These are phyloP conservation scores for Phoenicopterus ruber DNA, from an alignment of 2,113 vertebrate species.

Conservation along the genomic window DNA sequence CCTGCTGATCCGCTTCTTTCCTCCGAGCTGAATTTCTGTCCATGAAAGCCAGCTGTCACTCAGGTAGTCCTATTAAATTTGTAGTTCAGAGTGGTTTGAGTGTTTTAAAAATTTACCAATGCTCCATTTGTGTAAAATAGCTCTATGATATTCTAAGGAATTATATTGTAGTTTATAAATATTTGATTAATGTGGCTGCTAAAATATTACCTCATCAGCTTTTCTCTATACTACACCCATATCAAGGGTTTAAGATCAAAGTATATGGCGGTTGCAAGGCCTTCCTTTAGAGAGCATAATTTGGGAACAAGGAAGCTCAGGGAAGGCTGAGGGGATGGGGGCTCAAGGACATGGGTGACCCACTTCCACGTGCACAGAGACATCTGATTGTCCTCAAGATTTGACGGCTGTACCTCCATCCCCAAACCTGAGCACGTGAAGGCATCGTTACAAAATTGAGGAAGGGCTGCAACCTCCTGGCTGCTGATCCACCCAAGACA, in stretches of 20 bases:
- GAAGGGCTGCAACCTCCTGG: not conserved
- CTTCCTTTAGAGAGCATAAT: not conserved
- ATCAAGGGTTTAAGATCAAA: not conserved
- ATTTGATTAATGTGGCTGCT: not conserved
- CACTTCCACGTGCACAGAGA: not conserved
- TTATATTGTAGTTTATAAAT: constrained; percentile 15
- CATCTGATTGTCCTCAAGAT: not conserved
- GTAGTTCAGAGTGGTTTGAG: not conserved
- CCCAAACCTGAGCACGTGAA: not conserved
- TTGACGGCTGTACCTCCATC: not conserved
- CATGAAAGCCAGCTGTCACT: constrained; percentile 1
- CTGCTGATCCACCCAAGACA: not conserved
- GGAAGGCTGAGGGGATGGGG: not conserved
- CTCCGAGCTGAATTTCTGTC: not conserved
- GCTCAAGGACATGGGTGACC: not conserved
- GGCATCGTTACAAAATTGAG: not conserved
- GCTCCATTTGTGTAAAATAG: not conserved
- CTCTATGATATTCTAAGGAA: not conserved
- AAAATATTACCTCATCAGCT: not conserved
- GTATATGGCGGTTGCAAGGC: not conserved
- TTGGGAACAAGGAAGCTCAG: not conserved
- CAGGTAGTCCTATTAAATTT: constrained; percentile 28
- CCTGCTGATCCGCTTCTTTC: not conserved
- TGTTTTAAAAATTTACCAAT: constrained; percentile 20
- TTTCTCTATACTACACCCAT: not conserved